phyloP scores from a whole-genome alignment of 2,113 vertebrate genomes.

The Hemicordylus capensis region DNA sequence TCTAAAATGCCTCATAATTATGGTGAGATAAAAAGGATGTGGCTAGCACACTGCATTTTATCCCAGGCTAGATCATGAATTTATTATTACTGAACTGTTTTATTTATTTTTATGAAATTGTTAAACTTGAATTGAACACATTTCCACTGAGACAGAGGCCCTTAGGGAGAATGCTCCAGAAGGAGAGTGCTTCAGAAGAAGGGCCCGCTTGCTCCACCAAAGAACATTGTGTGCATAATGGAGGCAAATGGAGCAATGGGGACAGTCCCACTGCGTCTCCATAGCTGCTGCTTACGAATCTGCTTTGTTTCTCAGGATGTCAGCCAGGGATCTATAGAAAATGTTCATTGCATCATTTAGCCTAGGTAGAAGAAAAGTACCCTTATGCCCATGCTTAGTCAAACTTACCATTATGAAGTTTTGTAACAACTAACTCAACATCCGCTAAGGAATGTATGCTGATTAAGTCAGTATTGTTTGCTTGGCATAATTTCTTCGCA shows the following conservation, averaged over 20 bases:
- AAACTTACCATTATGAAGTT: conserved; percentile 80
- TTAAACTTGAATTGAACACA: too few species aligned
- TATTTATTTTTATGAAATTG: too few species aligned
- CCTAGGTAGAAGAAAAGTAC: background rate
- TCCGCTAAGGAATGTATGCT: conserved; percentile 89
- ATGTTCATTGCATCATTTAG: background rate
- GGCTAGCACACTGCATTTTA: background rate
- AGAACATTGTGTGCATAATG: too few species aligned
- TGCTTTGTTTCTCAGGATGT: too few species aligned
- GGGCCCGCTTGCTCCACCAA: too few species aligned
- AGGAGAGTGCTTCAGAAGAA: too few species aligned
- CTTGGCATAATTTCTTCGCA: conserved; percentile 74
- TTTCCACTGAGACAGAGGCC: too few species aligned
- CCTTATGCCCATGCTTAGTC: background rate
- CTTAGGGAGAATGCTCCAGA: too few species aligned
- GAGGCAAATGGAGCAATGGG: too few species aligned
- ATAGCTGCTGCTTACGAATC: too few species aligned
- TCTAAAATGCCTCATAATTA: background rate
- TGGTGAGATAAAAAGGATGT: background rate
- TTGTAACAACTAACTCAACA: conserved; percentile 84
- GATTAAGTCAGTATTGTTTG: conserved; percentile 74
- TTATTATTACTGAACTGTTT: too few species aligned
- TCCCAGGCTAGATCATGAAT: background rate
- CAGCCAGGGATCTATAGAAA: background rate
- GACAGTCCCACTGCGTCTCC: too few species aligned